Evolutionary conservation across 2,888 invertebrate genomes (phyloP), one percentile per base, ranked within the genome.

Genomic region (Oxyscelio sp.): DNA sequence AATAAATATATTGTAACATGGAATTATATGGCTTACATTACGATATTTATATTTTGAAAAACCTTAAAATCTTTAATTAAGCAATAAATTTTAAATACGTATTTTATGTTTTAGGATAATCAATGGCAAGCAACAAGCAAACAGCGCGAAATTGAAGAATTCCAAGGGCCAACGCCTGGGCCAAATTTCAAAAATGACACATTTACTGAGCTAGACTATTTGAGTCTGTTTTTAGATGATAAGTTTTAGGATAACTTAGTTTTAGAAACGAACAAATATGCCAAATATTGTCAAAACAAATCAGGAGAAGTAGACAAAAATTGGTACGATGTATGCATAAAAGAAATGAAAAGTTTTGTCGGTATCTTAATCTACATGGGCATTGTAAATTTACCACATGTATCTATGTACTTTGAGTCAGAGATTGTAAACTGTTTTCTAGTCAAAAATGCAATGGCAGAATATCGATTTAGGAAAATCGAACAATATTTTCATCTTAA

Each of bases 401-500:
- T 31, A 15, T 1, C 2, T n/a, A 48, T 48, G 34, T 75, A 75
- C 21, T 75, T 75, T 48, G 31, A 43, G 0, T 48, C 22, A 1
- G 54, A 75, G 19, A 22, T 66, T 43, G 65, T 56, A 11, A 22
- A 66, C 0, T 75, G 65, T 48, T 17, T n/a, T 27, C 2, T 79
- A 4, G 27, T 79, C 11, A 38, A 8, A 5, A 48, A 71, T 19
- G n/a, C 79, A 4, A 54, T 71, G 56, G 50, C 63, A 0, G 1
- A 17, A 43, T 31, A 21, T 17, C 19, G 79, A 27, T 73, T 80
- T 50, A 15, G n/a, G 27, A 58, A 59, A 40, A 58, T 71, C 13
- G 50, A 50, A n/a, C 63, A 65, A 13, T 73, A n/a, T n/a, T n/a
- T n/a, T n/a, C n/a, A 73, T 61, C 31, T 80, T 0, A 80, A 40